Evolutionary conservation across 2,113 vertebrate species (phyloP), one percentile per base, ranked within the genome.

Genomic region (Narcine bancroftii): DNA sequence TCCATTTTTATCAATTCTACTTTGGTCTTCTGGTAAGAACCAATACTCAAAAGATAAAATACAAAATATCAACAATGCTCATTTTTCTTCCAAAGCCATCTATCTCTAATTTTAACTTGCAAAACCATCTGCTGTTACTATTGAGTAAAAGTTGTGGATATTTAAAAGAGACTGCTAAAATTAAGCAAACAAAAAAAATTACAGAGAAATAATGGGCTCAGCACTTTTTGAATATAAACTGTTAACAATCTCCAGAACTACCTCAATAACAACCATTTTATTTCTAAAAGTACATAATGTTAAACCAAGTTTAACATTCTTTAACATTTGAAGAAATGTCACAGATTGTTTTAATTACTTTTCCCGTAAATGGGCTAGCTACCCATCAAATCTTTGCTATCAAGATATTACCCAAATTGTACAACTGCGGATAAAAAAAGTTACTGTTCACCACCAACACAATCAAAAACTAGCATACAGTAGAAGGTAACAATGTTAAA

Each of bases 21-120:
- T 89, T n/a, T 89, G 60, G 85, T 60, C 60, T 65, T 63, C 83
- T 60, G 63, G 83, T n/a, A 60, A 87, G 63, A 87, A 87, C 83
- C 83, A 63, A 60, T 63, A 89, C 39, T 89, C n/a, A 89, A 53
- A 11, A 83, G n/a, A n/a, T n/a, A 66, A 89, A 89, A 65, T 9
- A 89, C 60, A 42, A 66, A 65, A 89, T 39, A 4, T 66, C 63
- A 89, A 39, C 24, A 83, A 83, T 65, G 39, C 19, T 21, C 56
- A 89, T 89, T 39, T 83, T 53, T 53, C 79, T 83, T 11, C 63
- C 39, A 65, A 89, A 89, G 36, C 60, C 4, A 15, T 42, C 36
- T 89, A 15, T 5, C 65, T 89, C 63, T 29, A 36, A 17, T 89
- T 89, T 89, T 89, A n/a, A 6, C 63, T 17, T 89, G 15, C n/a